A percentile compares a stretch with the other conserved stretches of the same genome.
These are phyloP conservation scores for Xyliphius kryptos DNA, from an alignment of 2,113 vertebrate genomes.

Conservation along the genomic window DNA sequence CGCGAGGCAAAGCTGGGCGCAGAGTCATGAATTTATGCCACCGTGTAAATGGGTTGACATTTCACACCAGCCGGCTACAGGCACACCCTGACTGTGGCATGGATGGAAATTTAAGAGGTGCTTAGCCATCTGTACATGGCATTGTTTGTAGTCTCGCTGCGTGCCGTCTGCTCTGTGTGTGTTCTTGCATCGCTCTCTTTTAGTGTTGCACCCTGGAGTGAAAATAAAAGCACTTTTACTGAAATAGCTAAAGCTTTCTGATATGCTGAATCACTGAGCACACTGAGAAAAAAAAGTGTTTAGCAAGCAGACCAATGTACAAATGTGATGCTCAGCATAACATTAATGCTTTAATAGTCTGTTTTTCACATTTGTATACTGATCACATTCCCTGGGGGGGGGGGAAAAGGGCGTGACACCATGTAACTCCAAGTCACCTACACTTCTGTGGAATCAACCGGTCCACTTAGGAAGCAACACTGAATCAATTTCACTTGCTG, in stretches of 20 bases:
- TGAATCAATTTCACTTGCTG: no score
- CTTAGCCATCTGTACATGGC: constrained; percentile 46
- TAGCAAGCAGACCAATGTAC: no score
- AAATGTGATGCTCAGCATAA: no score
- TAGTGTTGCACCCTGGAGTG: not conserved
- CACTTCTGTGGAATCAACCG: no score
- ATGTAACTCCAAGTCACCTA: no score
- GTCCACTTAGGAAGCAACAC: no score
- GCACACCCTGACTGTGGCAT: constrained; percentile 23
- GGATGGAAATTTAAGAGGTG: constrained; percentile 38
- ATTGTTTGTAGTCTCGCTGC: constrained; percentile 21
- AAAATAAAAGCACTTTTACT: constrained; percentile 35
- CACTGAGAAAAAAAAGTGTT: no score
- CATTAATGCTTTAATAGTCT: no score
- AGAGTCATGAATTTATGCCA: constrained; percentile 36
- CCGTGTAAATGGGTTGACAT: constrained; percentile 26
- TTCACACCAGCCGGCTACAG: constrained; percentile 41
- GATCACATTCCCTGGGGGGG: no score
- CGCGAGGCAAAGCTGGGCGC: constrained; percentile 18
- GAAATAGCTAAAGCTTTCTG: not conserved
- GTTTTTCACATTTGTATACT: no score
- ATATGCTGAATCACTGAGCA: no score
- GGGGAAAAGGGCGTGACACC: no score
- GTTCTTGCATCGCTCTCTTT: constrained; percentile 14
- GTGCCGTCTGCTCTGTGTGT: not conserved